Base-by-base conservation (phyloP, 1,140 invertebrate genomes). In the Lordiphosa clarofinis region DNA sequence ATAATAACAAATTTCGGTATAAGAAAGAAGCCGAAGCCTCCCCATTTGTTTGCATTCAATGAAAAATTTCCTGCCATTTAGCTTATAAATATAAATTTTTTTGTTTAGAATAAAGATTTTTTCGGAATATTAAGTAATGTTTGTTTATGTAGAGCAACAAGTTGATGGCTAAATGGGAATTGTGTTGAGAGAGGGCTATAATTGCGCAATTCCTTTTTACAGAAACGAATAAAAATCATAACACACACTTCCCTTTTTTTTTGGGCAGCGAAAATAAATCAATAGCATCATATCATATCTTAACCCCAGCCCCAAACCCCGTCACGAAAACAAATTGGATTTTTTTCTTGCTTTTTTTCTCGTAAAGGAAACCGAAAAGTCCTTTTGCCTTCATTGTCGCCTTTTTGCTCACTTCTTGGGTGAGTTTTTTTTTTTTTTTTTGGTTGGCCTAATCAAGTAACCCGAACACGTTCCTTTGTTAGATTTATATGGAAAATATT, bases 401-500 rank as follows among this genome's bases (percentile, higher is more conserved):
- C 62, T 33, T 55, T 55, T 37, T 15, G 12, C 43, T 33, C n/a
- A 24, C 46, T 11, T 11, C 43, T 33, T 43, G 10, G 31, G 15
- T 37, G 31, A 15, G 9, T 44, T 46, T 12, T 9, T 33, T 13
- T 31, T 39, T 39, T 15, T 12, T 46, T 44, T 44, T 44, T 44
- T 12, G 50, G 38, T 10, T 59, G 73, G 63, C 55, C 78, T 82
- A 82, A 82, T 82, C 78, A 82, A 82, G 78, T 78, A 82, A 82
- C 78, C 78, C 78, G 64, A 82, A 82, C 78, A 82, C 78, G 78
- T 82, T 73, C 78, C 70, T 82, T 31, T 84, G 78, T 82, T 82
- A 82, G 78, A 82, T 82, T 82, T 82, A 82, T 82, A 82, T 84
- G 73, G 78, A 82, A 84, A 82, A 82, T 82, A 82, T 84, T 82